Evolutionary conservation across 1,140 invertebrate genomes (phyloP).

Genomic region (Idris sp.): DNA sequence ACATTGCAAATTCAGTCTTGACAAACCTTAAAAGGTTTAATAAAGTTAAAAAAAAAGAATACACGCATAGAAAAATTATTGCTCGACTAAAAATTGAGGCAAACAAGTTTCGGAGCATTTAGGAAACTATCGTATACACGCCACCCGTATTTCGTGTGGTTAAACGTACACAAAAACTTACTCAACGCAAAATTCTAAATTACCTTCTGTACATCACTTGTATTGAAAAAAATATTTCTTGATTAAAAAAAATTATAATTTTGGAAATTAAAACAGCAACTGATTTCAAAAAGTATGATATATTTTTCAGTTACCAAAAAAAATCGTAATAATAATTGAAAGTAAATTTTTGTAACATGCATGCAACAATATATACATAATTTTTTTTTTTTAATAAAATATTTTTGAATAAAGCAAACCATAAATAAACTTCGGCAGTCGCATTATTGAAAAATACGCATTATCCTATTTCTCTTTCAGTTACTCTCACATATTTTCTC

Average conservation of each 20-base stretch:
- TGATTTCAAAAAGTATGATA: no score
- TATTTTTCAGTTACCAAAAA: no score
- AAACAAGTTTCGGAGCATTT: constrained; percentile 45
- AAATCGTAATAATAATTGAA: no score
- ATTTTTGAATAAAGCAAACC: constrained; percentile 10
- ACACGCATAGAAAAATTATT: constrained; percentile 13
- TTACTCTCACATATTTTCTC: constrained; percentile 13
- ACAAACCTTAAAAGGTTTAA: constrained; percentile 26
- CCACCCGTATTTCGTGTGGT: constrained; percentile 38
- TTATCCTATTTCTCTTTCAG: constrained; percentile 3
- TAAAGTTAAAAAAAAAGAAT: constrained; percentile 12
- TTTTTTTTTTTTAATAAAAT: no score
- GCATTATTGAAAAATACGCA: constrained; percentile 48
- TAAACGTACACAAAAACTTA: constrained; percentile 33
- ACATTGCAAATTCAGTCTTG: no score
- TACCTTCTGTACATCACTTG: background rate
- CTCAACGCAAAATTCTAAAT: background rate
- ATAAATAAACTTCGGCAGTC: constrained; percentile 20
- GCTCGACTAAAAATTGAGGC: constrained; percentile 45
- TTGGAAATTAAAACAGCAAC: no score
- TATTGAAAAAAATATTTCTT: no score
- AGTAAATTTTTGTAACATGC: no score
- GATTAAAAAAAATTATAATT: no score
- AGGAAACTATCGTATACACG: constrained; percentile 34
- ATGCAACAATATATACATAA: no score